Conservation (phyloP, 2,113 vertebrate genomes). For the Sebastes fasciatus region DNA sequence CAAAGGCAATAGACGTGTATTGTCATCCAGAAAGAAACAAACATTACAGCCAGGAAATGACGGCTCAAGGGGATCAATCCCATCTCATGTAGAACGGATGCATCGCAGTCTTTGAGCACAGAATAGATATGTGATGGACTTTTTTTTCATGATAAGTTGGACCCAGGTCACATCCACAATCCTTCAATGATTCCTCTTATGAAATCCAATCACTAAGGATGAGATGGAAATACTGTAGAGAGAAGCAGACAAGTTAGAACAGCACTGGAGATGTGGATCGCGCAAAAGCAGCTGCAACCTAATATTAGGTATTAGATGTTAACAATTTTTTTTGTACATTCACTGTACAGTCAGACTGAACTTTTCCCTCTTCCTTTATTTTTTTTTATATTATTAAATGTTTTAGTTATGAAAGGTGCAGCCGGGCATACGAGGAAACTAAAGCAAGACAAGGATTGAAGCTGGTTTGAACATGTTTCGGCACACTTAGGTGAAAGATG, state of each 20-base stretch:
- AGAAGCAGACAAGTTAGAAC: conserved; percentile 20
- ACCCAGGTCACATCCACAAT: neutral
- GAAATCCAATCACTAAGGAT: neutral
- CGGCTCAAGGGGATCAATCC: neutral
- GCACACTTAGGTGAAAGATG: neutral
- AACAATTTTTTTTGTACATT: neutral
- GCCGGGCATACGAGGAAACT: neutral
- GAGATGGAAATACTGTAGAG: neutral
- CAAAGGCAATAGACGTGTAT: neutral
- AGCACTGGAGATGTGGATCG: neutral
- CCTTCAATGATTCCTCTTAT: neutral
- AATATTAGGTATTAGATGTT: conserved; percentile 27
- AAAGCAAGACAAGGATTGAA: conserved; percentile 1
- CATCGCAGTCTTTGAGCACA: neutral
- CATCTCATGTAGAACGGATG: neutral
- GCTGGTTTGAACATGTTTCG: neutral
- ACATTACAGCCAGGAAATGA: neutral
- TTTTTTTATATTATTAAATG: neutral
- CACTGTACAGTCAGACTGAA: neutral
- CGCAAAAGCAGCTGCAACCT: conserved; percentile 15
- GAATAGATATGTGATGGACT: neutral
- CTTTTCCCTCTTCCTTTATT: neutral
- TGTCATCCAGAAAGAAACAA: neutral
- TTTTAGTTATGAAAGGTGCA: neutral
- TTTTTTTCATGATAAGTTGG: neutral